Evolutionary conservation across 2,797 vertebrate genomes (phyloP).

Genomic region (Podargus strigoides): DNA sequence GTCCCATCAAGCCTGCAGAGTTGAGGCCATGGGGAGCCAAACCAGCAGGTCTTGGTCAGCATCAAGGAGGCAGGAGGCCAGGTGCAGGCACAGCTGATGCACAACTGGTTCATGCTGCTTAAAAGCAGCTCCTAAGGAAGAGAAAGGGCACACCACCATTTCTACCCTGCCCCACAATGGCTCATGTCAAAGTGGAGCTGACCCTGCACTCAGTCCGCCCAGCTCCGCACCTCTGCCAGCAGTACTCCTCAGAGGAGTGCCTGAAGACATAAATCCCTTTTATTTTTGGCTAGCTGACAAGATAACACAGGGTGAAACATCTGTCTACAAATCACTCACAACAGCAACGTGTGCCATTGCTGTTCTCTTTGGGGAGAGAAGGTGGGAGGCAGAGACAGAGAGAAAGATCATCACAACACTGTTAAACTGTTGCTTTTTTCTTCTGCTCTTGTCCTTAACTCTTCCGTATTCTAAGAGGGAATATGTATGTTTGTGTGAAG

Average conservation of each 20-base stretch:
- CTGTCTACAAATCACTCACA: background rate
- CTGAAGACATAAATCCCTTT: background rate
- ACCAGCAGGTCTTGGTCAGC: background rate
- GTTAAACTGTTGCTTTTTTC: background rate
- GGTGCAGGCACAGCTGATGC: background rate
- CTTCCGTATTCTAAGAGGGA: background rate
- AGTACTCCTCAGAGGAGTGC: background rate
- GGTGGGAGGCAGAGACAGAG: background rate
- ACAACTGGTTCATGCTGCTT: rapidly evolving
- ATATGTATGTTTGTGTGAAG: background rate
- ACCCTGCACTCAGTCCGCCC: rapidly evolving
- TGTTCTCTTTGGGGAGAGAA: background rate
- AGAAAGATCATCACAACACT: background rate
- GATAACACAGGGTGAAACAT: background rate
- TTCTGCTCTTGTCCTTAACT: background rate
- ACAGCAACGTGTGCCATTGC: background rate
- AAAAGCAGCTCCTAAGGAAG: background rate
- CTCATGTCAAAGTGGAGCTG: rapidly evolving
- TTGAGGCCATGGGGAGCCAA: background rate
- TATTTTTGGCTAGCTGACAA: background rate
- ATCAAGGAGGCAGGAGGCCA: background rate
- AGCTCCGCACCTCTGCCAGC: background rate
- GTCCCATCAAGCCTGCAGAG: background rate
- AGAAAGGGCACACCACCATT: rapidly evolving
- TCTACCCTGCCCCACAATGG: background rate